Evolutionary conservation across 2,797 vertebrate genomes (phyloP).

Genomic region (Otus scops): DNA sequence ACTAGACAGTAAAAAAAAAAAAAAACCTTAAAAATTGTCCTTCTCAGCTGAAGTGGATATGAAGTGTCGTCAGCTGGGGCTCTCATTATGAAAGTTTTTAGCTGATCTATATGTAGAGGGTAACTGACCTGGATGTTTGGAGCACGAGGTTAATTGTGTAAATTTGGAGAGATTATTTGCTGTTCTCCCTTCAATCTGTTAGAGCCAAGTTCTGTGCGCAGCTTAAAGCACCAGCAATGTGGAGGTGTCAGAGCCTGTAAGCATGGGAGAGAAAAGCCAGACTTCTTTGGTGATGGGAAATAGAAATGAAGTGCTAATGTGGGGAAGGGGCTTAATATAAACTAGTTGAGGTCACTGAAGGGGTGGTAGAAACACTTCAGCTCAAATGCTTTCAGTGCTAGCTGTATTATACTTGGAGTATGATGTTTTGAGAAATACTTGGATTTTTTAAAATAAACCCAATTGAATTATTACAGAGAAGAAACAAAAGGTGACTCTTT

Average conservation of each 20-base stretch:
- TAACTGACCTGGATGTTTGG: background rate
- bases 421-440: background rate
- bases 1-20: background rate
- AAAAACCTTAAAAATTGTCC: background rate
- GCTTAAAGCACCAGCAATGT: background rate
- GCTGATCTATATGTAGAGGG: background rate
- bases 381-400: background rate
- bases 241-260: background rate
- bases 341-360: background rate
- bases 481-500: background rate
- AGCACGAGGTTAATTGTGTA: background rate
- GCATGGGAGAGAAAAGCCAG: conserved; percentile 17
- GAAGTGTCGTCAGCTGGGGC: background rate
- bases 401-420: background rate
- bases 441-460: background rate
- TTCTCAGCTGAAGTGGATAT: background rate
- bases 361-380: background rate
- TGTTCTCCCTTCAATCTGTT: background rate
- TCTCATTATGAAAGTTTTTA: background rate
- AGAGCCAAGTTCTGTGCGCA: background rate
- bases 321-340: conserved; percentile 11
- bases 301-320: conserved; percentile 14
- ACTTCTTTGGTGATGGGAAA: background rate
- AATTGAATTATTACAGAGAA: background rate
- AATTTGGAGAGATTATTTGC: background rate